Evolutionary conservation across 92 coral and sea anemone species (phyloP), one percentile per base, ranked within the genome.

Genomic region (Palythoa grandis): DNA sequence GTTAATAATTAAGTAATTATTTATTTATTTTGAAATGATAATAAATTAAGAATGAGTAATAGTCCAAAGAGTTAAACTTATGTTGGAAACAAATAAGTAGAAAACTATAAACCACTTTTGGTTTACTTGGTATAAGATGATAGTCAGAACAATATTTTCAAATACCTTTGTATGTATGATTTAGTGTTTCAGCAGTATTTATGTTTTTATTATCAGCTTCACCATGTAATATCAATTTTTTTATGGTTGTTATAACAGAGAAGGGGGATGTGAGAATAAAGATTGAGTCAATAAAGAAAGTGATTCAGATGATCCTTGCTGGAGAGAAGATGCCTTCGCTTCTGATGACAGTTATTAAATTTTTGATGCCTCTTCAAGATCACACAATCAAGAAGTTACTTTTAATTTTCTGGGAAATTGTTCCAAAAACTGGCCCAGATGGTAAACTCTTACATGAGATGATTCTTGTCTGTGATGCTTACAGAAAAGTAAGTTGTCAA

Each of bases 381-480:
- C 99, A 97, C 77, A 97, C 96, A 85, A 95, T 97, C 89, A 97
- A 97, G 90, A 97, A 97, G 58, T 91, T 97, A 39, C 86, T 97
- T 50, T 86, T 97, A 77, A 95, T 97, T 47, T 97, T 97, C 92
- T 97, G 99, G 99, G 99, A 97, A 79, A 97, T 97, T 89, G 94
- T 93, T 29, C 99, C 99, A n/a, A 97, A 97, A 83, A 93, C 98
- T 77, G 99, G 99, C 3, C 82, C 93, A 38, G 99, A 97, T 89
- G 99, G 99, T 5, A 97, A 97, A 88, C 90, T 97, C 50, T 74
- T 97, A 17, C 99, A 97, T 43, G 99, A 97, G 88, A 97, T 97
- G 99, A 97, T 97, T 76, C 92, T 97, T 53, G 99, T 97, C 13
- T 97, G 99, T 91, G 99, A 97, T 89, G 99, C 99, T 7, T 97